Evolutionary conservation across 64 coral and sea anemone genomes (phyloP).

Genomic region (Trachythela sp.): DNA sequence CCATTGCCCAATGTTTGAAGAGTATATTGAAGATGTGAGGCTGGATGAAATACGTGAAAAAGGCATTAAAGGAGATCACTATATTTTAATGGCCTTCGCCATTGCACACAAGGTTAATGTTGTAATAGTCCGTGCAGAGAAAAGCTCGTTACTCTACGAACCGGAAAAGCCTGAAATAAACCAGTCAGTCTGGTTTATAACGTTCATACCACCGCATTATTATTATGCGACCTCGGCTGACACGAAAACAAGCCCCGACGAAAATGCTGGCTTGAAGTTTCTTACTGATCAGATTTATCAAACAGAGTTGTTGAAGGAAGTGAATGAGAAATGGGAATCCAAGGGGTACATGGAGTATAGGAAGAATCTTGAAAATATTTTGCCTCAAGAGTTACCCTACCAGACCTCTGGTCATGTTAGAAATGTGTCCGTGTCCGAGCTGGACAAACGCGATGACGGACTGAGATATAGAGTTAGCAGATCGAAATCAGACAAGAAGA

Average conservation of each 20-base stretch:
- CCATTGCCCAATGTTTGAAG: conserved; percentile 3
- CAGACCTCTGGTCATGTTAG: neutral
- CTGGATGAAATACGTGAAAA: neutral
- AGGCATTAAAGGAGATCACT: conserved; percentile 3
- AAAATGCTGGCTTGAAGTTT: neutral
- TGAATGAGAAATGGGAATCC: neutral
- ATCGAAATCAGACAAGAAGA: neutral
- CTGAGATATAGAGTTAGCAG: neutral
- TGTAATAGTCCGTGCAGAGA: neutral
- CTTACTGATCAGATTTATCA: neutral
- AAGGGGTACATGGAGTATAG: neutral
- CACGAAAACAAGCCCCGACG: neutral
- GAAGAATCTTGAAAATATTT: neutral
- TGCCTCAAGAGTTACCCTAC: neutral
- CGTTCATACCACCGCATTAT: neutral
- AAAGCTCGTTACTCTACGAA: neutral
- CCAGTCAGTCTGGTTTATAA: conserved; percentile 8
- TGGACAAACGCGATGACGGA: neutral
- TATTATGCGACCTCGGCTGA: neutral
- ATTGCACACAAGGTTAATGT: neutral
- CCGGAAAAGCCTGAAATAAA: neutral
- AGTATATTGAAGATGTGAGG: neutral
- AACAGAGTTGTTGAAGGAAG: neutral
- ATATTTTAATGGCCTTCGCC: conserved; percentile 20
- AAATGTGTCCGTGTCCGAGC: neutral